Evolutionary conservation across 2,113 vertebrate species (phyloP), one percentile per base, ranked within the genome.

Genomic region (Pelecanoides urinatrix): DNA sequence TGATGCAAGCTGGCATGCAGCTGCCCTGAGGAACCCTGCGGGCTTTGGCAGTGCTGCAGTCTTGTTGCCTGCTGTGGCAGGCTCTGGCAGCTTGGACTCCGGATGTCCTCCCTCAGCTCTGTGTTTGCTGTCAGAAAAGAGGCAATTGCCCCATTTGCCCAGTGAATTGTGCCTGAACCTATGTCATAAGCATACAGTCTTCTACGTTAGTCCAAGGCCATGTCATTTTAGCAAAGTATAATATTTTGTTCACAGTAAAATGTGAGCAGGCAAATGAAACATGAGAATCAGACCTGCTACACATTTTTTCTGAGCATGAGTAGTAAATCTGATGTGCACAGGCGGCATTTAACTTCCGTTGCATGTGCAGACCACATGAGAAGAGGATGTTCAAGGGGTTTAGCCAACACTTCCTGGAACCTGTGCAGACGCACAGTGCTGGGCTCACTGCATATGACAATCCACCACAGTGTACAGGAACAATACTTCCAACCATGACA

Each of bases 381-480:
- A 52, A 49, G 25, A 88, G 45, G 40, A 45, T 2, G 2, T 63
- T 55, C 20, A 29, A 44, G 67, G 25, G 17, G 21, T 52, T 92
- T 65, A 79, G 49, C 22, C 82, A 91, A 50, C 10, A 8, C 7
- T 56, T 76, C 23, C 68, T 45, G n/a, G 59, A 74, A 88, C 55
- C 72, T 77, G 42, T 38, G 59, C 50, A 25, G 27, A 34, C 3
- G 1, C 36, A 72, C 20, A 21, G 29, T 6, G 38, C 42, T 58
- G 59, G 49, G 53, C 49, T 90, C 74, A 8, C 62, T 86, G 55
- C 10, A 17, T 4, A 3, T 21, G 21, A 10, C 10, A 67, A 55
- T 76, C 26, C 78, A 47, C 18, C 0, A 0, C 14, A 36, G 23
- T 0, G 0, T 0, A 0, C 55, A 81, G 73, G 36, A 82, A 9